phyloP scores from a whole-genome alignment of 2,797 vertebrate genomes.

The Acropternis orthonyx region DNA sequence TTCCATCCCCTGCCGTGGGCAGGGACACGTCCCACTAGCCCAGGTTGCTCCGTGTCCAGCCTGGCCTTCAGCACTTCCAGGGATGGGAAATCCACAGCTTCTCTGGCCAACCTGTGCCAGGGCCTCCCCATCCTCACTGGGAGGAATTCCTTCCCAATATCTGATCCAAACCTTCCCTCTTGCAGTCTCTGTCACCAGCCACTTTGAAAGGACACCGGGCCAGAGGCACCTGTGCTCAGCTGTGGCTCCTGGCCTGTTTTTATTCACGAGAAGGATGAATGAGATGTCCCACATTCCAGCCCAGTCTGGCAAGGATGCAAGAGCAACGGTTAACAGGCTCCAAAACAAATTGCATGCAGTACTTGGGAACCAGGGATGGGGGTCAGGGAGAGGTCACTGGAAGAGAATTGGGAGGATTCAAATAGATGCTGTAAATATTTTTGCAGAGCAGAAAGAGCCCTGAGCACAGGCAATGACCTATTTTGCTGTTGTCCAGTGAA shows the following conservation, averaged over 20 bases:
- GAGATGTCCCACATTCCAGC: background rate
- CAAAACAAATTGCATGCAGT: background rate
- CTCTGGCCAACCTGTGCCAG: background rate
- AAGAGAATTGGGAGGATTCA: background rate
- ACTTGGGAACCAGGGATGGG: background rate
- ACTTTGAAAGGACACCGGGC: background rate
- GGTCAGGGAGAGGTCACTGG: background rate
- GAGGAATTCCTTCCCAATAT: background rate
- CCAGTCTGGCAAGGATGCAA: background rate
- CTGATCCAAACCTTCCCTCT: background rate
- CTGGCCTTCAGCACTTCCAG: background rate
- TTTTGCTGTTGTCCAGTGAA: background rate
- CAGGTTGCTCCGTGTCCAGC: rapidly evolving
- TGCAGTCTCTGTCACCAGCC: background rate
- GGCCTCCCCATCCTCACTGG: rapidly evolving
- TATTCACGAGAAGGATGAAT: constrained; percentile 44
- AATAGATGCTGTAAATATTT: constrained; percentile 51
- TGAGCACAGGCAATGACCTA: constrained; percentile 24
- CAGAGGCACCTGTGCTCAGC: background rate
- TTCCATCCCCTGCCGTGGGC: background rate
- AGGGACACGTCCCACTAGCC: rapidly evolving
- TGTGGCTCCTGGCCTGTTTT: background rate
- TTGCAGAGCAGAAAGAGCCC: constrained; percentile 18
- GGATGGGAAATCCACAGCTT: background rate
- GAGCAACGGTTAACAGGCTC: background rate